Conservation (phyloP, 35 echinoderm and acorn worm species). For the Holothuria glaberrima region DNA sequence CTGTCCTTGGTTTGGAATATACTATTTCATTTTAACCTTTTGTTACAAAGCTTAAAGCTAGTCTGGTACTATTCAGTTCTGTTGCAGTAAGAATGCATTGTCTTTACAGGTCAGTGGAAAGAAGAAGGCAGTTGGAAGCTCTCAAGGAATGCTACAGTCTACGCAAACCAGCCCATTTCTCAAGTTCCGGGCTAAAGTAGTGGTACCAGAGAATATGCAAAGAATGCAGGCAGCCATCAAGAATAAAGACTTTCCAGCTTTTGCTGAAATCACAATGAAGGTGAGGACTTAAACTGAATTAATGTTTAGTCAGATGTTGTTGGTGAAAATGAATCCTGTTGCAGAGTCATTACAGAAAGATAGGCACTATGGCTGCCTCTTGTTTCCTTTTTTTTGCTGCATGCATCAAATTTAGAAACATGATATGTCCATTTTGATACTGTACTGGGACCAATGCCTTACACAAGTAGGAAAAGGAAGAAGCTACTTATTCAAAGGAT, state of each 20-base stretch:
- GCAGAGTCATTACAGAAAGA: too few species aligned
- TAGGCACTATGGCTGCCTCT: too few species aligned
- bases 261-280: slow-evolving; percentile 98
- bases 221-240: slow-evolving; percentile 81
- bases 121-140: slow-evolving; percentile 85
- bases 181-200: slow-evolving; percentile 65
- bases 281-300: slow-evolving; percentile 23
- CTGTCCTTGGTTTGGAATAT: background rate
- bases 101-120: slow-evolving; percentile 86
- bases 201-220: slow-evolving; percentile 76
- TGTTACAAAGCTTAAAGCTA: background rate
- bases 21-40: background rate
- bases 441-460: too few species aligned
- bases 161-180: slow-evolving; percentile 87
- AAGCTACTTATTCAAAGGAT: too few species aligned
- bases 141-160: slow-evolving; percentile 84
- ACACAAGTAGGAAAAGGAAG: too few species aligned
- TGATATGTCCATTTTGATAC: too few species aligned
- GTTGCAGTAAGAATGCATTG: background rate
- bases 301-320: too few species aligned
- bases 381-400: too few species aligned
- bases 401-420: too few species aligned
- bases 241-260: slow-evolving; percentile 78
- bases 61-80: background rate
- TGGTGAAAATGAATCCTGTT: too few species aligned